phyloP scores from a whole-genome alignment of 1,140 invertebrate species.

The Pseudomyrmex cubaensis region DNA sequence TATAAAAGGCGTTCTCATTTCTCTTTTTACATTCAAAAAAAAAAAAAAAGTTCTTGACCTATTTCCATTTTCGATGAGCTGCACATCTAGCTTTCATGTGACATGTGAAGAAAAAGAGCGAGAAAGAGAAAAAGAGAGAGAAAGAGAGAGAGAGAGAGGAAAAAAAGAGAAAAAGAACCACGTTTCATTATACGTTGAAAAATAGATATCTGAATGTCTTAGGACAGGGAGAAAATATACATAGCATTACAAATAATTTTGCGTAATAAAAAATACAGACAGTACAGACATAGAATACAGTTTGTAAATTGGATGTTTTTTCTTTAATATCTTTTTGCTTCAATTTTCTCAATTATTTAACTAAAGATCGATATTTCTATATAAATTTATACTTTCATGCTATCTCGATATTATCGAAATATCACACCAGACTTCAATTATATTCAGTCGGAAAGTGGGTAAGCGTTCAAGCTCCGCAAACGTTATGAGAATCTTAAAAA shows the following conservation, averaged over 20 bases:
- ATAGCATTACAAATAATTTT: slow-evolving; percentile 26
- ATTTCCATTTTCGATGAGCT: slow-evolving; percentile 33
- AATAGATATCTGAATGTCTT: not conserved
- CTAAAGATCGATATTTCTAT: slow-evolving; percentile 12
- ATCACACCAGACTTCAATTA: slow-evolving; percentile 51
- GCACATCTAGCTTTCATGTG: slow-evolving; percentile 35
- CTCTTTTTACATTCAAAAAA: not conserved
- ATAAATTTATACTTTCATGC: slow-evolving; percentile 24
- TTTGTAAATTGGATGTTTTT: slow-evolving; percentile 1
- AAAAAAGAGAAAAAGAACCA: too few relatives aligned
- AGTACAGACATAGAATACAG: not conserved
- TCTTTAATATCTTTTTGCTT: not conserved
- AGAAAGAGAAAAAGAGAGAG: too few relatives aligned
- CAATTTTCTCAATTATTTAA: slow-evolving; percentile 17
- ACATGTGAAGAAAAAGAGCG: not conserved
- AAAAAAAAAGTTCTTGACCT: not conserved
- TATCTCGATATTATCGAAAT: slow-evolving; percentile 44
- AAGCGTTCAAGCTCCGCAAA: slow-evolving; percentile 29
- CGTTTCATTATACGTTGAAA: too few relatives aligned
- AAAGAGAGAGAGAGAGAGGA: too few relatives aligned
- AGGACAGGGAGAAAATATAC: not conserved
- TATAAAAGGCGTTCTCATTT: not conserved
- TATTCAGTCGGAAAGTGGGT: slow-evolving; percentile 29
- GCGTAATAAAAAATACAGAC: slow-evolving; percentile 20
- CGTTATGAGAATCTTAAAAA: slow-evolving; percentile 39